phyloP scores from a whole-genome alignment of 2,888 invertebrate species.

The Drosophila colorata region DNA sequence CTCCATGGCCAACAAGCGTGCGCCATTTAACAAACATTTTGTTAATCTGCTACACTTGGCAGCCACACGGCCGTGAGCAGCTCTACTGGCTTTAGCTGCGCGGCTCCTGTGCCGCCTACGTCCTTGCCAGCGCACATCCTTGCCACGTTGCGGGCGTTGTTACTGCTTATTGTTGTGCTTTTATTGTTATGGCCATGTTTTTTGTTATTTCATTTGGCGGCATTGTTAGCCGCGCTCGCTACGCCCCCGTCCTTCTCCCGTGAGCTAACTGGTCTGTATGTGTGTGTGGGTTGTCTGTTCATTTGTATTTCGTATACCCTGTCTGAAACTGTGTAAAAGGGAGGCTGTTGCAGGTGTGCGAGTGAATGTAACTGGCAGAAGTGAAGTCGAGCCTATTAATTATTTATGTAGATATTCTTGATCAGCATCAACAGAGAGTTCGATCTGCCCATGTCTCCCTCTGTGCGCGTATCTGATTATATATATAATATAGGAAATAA shows the following conservation, averaged over 20 bases:
- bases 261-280: background rate
- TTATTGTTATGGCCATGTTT: constrained; percentile 78
- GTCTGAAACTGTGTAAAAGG: background rate
- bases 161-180: constrained; percentile 79
- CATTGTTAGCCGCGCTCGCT: constrained; percentile 59
- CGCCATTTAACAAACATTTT: constrained; percentile 78
- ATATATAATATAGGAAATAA: too few relatives aligned
- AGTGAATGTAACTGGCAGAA: too few relatives aligned
- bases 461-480: too few relatives aligned
- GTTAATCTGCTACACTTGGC: constrained; percentile 79
- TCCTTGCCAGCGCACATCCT: constrained; percentile 50
- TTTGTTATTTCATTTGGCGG: constrained; percentile 76
- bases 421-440: too few relatives aligned
- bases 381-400: too few relatives aligned
- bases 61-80: constrained; percentile 63
- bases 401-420: too few relatives aligned
- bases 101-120: constrained; percentile 16
- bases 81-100: constrained; percentile 2
- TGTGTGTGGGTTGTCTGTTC: constrained; percentile 6
- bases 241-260: background rate
- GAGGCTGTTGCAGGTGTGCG: too few relatives aligned
- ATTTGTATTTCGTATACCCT: constrained; percentile 9
- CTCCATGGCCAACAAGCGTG: constrained; percentile 32
- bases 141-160: constrained; percentile 61
- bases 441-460: too few relatives aligned